These are phyloP conservation scores for Agapornis roseicollis DNA, from an alignment of 2,113 vertebrate species.

Conservation along the genomic window DNA sequence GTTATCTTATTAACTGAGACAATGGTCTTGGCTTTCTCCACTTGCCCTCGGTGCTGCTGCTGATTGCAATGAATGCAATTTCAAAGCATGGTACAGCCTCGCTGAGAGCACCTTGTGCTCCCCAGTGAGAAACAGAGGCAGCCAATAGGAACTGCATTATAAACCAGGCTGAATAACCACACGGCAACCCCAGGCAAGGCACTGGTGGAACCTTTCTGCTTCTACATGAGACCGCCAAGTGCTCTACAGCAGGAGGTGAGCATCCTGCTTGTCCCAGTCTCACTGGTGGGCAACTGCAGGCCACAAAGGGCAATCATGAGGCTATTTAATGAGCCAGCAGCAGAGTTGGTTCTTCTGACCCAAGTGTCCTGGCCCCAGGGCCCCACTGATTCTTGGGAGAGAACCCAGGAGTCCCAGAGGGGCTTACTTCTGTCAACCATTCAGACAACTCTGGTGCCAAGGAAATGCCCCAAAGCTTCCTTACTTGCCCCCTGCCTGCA, in stretches of 20 bases:
- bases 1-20: conserved; percentile 65
- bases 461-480: not conserved
- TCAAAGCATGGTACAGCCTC: not conserved
- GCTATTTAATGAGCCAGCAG: not conserved
- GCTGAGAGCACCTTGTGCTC: not conserved
- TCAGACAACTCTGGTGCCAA: not conserved
- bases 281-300: not conserved
- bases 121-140: not conserved
- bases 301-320: not conserved
- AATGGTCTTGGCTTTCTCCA: conserved; percentile 8
- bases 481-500: not conserved
- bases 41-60: not conserved
- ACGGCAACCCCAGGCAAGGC: not conserved
- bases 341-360: not conserved
- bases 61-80: not conserved
- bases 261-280: not conserved
- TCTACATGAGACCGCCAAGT: not conserved
- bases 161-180: not conserved
- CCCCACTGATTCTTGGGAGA: not conserved
- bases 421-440: fast-evolving
- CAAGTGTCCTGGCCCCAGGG: not conserved
- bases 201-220: not conserved
- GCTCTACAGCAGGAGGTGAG: not conserved
- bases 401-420: not conserved
- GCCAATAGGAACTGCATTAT: not conserved